Conservation (phyloP, 2,888 invertebrate genomes). For the Eudemis profundana region DNA sequence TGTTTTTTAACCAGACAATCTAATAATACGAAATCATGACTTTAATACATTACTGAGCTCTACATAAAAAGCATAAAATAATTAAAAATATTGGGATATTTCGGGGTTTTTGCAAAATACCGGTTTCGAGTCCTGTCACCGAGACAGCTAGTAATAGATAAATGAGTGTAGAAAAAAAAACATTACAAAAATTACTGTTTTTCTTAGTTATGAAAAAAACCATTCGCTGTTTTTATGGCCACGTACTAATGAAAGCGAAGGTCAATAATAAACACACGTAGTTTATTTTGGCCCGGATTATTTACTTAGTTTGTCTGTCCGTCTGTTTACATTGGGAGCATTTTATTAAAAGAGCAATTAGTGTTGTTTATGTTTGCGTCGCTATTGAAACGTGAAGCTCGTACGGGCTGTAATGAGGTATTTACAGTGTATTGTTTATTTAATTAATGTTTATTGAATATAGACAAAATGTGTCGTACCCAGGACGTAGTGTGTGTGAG, state of each 20-base stretch:
- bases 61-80: too few species aligned
- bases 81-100: too few species aligned
- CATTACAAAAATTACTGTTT: too few species aligned
- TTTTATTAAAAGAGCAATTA: slow-evolving; percentile 43
- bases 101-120: too few species aligned
- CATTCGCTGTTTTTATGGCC: slow-evolving; percentile 34
- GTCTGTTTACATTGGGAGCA: slow-evolving; percentile 34
- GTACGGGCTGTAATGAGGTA: not conserved
- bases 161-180: too few species aligned
- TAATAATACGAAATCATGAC: too few species aligned
- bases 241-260: slow-evolving; percentile 43
- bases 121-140: too few species aligned
- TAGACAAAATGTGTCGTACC: not conserved
- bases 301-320: slow-evolving; percentile 36
- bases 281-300: slow-evolving; percentile 49
- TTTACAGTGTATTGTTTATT: not conserved
- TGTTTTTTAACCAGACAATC: too few species aligned
- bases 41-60: too few species aligned
- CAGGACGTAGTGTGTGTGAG: too few species aligned
- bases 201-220: too few species aligned
- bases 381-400: slow-evolving; percentile 22
- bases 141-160: too few species aligned
- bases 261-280: slow-evolving; percentile 40
- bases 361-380: slow-evolving; percentile 29
- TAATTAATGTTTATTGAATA: slow-evolving; percentile 11